Percentiles rank a stretch among this genome's conserved stretches.
Conservation (phyloP, 2,113 vertebrate species). For the Ia io region DNA sequence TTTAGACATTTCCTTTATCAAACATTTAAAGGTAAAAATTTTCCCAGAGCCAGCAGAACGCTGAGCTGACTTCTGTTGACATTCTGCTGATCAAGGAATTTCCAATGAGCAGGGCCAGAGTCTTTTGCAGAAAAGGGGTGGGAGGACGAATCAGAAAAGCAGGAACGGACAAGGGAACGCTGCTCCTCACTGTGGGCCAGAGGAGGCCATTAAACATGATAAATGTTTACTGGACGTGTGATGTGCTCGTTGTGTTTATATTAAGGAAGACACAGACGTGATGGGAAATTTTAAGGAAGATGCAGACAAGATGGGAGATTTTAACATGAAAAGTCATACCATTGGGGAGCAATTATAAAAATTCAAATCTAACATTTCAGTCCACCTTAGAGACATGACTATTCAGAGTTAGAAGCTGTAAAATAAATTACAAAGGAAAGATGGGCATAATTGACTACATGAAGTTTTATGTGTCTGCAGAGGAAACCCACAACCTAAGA, state of each 20-base stretch:
- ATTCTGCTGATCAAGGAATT: conserved; percentile 65
- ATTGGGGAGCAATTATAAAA: not conserved
- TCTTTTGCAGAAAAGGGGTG: not conserved
- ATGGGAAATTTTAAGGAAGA: not conserved
- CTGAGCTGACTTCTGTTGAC: conserved; percentile 55
- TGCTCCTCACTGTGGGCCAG: not conserved
- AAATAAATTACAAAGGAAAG: not conserved
- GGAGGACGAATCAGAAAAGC: not conserved
- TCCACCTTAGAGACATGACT: not conserved
- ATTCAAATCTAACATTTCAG: not conserved
- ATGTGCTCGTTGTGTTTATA: not conserved
- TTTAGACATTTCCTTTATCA: conserved; percentile 70
- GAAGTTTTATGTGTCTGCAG: not conserved
- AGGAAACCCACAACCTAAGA: not conserved
- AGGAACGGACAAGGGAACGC: not conserved
- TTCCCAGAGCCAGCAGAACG: conserved; percentile 52
- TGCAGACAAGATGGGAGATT: not conserved
- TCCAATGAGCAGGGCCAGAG: not conserved
- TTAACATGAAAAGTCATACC: not conserved
- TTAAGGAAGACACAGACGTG: not conserved
- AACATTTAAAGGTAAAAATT: conserved; percentile 69
- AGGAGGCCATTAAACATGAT: not conserved
- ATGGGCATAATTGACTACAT: not conserved
- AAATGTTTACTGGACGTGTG: not conserved
- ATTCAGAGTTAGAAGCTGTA: not conserved